Base-by-base conservation (phyloP, 2,888 invertebrate genomes). In the Chalcosyrphus nemorum region DNA sequence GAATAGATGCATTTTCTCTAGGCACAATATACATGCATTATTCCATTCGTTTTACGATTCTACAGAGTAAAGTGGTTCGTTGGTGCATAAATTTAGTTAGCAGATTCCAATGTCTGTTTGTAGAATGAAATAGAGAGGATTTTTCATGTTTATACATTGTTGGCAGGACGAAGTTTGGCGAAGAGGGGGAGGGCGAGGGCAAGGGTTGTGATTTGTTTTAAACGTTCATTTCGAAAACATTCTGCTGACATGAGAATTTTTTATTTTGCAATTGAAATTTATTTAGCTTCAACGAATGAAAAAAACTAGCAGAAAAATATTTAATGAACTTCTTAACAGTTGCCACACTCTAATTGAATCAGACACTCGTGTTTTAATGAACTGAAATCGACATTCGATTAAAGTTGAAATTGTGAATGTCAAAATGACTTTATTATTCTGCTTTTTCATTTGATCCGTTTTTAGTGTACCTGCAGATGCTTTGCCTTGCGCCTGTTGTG, bases 31-130 rank as follows among this genome's bases (percentile, higher is more conserved):
- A 63, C 41, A 71, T 71, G 65, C 56, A 77, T 81, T 66, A 81
- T 68, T 81, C 68, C 65, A 76, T 77, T 72, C 59, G 71, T 71
- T 77, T 81, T 57, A 24, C 71, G 59, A 77, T 81, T 77, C 65
- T 77, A 45, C 54, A 11, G 35, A 45, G 65, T 35, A 65, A 76
- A 81, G 71, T 81, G 81, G 81, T 72, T 81, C 59, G 81, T 59
- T 81, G 70, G 65, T 77, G 81, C 71, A 81, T 81, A 81, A 77
- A 77, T 81, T 71, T 77, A 71, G 71, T 61, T 77, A 81, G 35
- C 77, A 81, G 81, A 71, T 81, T 71, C 71, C 66, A 38, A 52
- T 52, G 76, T 59, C 71, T 52, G 59, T 56, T 81, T 70, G 76
- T 66, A 47, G 43, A 80, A 66, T 54, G 52, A 71, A 71, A 77